Evolutionary conservation across 2,113 vertebrate genomes (phyloP).

Genomic region (Channa argus): DNA sequence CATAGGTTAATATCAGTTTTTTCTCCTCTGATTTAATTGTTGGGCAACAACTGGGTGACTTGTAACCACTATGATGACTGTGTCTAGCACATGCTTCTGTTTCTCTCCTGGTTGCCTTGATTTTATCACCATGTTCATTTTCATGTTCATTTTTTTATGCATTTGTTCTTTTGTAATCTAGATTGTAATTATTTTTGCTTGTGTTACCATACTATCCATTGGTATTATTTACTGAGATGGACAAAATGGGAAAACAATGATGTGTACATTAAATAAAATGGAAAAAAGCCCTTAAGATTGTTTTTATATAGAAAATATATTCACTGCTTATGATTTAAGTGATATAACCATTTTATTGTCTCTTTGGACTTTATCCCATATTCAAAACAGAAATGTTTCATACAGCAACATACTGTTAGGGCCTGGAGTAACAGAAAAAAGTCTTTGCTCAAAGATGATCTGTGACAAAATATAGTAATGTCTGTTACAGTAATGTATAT

Average conservation of each 20-base stretch:
- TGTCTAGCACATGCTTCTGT: constrained; percentile 19
- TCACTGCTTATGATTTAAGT: constrained; percentile 57
- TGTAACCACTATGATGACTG: constrained; percentile 78
- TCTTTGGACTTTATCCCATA: constrained; percentile 35
- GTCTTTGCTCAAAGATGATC: constrained; percentile 78
- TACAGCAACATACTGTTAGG: constrained; percentile 25
- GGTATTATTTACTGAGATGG: constrained; percentile 65
- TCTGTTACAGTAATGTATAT: constrained; percentile 56
- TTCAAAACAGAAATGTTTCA: constrained; percentile 13
- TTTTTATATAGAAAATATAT: constrained; percentile 72
- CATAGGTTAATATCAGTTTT: neutral
- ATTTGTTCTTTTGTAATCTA: constrained; percentile 76
- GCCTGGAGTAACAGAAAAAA: constrained; percentile 49
- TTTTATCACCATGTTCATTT: constrained; percentile 35
- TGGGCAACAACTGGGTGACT: constrained; percentile 30
- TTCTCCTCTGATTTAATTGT: neutral
- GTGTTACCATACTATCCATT: constrained; percentile 55
- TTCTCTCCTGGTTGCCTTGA: constrained; percentile 82
- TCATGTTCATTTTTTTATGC: constrained; percentile 16
- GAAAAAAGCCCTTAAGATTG: constrained; percentile 41
- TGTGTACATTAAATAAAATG: constrained; percentile 77
- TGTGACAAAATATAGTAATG: constrained; percentile 32
- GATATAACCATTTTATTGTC: constrained; percentile 33
- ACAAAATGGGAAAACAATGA: constrained; percentile 46
- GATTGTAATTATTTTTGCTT: constrained; percentile 79